phyloP scores from a whole-genome alignment of 1,140 invertebrate genomes.

The Anoplolepis gracilipes region DNA sequence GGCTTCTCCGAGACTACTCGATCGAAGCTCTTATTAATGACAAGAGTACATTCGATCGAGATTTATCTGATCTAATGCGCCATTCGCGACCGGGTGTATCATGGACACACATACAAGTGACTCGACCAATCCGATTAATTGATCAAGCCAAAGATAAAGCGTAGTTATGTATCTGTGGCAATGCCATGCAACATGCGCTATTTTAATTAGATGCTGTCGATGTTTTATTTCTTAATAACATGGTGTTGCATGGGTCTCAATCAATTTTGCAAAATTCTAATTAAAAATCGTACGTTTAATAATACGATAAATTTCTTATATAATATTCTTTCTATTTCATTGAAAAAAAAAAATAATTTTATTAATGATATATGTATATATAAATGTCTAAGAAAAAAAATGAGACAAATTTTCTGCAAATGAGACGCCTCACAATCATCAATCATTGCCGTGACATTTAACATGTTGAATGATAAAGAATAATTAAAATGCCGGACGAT shows the following conservation, averaged over 20 bases:
- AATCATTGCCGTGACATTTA: background rate
- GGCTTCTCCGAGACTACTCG: background rate
- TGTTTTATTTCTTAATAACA: background rate
- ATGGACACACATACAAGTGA: constrained; percentile 40
- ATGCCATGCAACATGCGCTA: background rate
- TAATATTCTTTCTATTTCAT: background rate
- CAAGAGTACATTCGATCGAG: constrained; percentile 27
- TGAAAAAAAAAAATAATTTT: background rate
- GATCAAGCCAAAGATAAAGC: constrained; percentile 25
- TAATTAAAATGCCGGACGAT: constrained; percentile 48
- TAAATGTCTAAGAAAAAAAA: background rate
- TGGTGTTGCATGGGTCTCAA: background rate
- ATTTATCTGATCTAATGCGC: constrained; percentile 54
- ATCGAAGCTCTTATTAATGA: constrained; percentile 42
- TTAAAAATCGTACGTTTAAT: background rate
- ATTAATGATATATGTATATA: background rate
- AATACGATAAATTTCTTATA: background rate
- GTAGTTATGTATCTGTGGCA: constrained; percentile 23
- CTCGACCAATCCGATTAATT: background rate
- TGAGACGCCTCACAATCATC: background rate
- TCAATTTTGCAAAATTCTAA: background rate
- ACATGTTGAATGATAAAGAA: background rate
- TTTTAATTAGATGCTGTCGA: background rate
- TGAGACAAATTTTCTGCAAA: background rate
- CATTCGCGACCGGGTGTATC: constrained; percentile 31